Percentiles rank a stretch among this genome's conserved stretches.
phyloP scores from a whole-genome alignment of 1,140 invertebrate species.

The Ceratoteleas bidentatus region DNA sequence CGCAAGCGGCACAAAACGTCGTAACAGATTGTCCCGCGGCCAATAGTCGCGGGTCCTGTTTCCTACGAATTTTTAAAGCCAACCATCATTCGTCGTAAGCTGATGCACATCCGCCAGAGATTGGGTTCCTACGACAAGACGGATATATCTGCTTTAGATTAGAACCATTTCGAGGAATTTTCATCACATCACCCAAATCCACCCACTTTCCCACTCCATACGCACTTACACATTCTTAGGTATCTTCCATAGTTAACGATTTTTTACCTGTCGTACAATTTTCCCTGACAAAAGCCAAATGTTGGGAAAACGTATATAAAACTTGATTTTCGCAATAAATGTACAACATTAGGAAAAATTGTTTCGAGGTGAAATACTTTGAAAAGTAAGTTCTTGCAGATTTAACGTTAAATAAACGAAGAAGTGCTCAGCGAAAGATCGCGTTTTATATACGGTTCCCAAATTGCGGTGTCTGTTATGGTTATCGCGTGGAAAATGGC shows the following conservation, averaged over 20 bases:
- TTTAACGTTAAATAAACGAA: too few species aligned
- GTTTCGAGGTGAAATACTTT: too few species aligned
- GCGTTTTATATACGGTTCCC: too few species aligned
- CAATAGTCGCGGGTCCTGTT: constrained; percentile 75
- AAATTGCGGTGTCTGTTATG: too few species aligned
- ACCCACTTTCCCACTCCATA: not conserved
- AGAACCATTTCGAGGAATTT: constrained; percentile 3
- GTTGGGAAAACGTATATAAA: too few species aligned
- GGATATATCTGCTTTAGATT: constrained; percentile 55
- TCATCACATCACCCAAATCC: not conserved
- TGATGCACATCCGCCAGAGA: constrained; percentile 68
- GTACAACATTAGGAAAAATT: not conserved
- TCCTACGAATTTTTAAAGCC: constrained; percentile 75
- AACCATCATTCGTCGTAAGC: constrained; percentile 75
- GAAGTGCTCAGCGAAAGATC: too few species aligned
- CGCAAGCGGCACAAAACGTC: constrained; percentile 83
- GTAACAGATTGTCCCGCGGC: constrained; percentile 80
- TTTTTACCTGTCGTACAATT: constrained; percentile 39
- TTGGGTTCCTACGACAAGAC: constrained; percentile 73
- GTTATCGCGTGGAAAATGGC: too few species aligned
- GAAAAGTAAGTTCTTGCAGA: too few species aligned
- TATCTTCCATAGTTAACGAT: constrained; percentile 49
- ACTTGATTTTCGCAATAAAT: too few species aligned
- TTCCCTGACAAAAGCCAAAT: not conserved
- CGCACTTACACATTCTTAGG: constrained; percentile 1